These are phyloP conservation scores for Monopis laevigella DNA, from an alignment of 2,888 invertebrate genomes.

Conservation along the genomic window DNA sequence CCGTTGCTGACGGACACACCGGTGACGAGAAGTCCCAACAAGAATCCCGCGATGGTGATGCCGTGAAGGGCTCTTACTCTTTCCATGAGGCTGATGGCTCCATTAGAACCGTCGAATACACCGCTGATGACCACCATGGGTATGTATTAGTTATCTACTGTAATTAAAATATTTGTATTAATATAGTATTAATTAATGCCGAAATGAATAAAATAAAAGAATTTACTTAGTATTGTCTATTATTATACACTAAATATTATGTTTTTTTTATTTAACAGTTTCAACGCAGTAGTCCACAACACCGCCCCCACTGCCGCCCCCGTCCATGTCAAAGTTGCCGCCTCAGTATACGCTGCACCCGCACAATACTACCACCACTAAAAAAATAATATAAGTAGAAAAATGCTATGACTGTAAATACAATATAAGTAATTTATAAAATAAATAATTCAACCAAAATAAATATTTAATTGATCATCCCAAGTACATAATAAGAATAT, in stretches of 20 bases:
- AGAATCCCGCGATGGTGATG: constrained; percentile 62
- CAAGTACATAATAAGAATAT: too few species aligned
- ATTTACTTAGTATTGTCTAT: not conserved
- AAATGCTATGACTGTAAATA: too few species aligned
- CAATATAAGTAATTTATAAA: too few species aligned
- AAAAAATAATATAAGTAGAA: too few species aligned
- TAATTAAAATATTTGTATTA: not conserved
- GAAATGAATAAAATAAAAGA: too few species aligned
- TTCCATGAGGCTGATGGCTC: constrained; percentile 66
- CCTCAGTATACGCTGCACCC: constrained; percentile 27
- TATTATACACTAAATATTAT: not conserved
- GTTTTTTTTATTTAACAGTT: constrained; percentile 17
- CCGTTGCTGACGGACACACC: constrained; percentile 64
- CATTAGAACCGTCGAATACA: constrained; percentile 62
- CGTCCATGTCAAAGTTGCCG: constrained; percentile 24
- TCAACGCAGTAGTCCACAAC: constrained; percentile 49
- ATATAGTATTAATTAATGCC: too few species aligned
- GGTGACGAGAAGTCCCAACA: constrained; percentile 67
- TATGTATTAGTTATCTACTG: not conserved
- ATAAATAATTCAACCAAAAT: too few species aligned
- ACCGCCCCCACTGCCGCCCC: constrained; percentile 35
- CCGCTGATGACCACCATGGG: constrained; percentile 61
- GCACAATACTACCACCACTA: constrained; percentile 32
- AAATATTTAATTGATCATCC: too few species aligned
- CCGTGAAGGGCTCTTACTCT: constrained; percentile 63